phyloP scores from a whole-genome alignment of 2,113 vertebrate genomes.

The Hemibagrus wyckioides region DNA sequence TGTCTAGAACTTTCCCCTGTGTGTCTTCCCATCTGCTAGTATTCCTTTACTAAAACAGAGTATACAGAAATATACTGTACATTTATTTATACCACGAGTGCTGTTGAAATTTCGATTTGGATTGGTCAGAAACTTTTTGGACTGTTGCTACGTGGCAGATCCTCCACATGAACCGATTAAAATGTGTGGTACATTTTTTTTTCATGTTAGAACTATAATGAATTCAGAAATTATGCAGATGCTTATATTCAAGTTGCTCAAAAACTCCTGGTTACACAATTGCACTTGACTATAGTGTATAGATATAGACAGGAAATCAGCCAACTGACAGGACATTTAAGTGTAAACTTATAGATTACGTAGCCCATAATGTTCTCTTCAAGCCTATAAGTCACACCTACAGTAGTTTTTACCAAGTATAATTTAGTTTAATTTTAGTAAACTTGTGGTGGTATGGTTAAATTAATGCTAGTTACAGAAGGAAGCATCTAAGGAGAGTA shows the following conservation, averaged over 20 bases:
- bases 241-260: too few species aligned
- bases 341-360: neutral
- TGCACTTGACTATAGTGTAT: too few species aligned
- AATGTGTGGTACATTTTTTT: too few species aligned
- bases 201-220: too few species aligned
- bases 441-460: neutral
- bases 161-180: neutral
- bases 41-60: neutral
- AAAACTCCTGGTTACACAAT: too few species aligned
- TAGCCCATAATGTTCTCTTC: neutral
- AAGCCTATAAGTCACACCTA: neutral
- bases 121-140: neutral
- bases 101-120: neutral
- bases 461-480: constrained; percentile 7
- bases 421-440: neutral
- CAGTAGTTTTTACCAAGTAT: neutral
- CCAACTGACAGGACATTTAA: neutral
- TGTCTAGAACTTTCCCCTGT: neutral
- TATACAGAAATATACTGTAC: neutral
- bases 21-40: neutral
- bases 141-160: too few species aligned
- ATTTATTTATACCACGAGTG: neutral
- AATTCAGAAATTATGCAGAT: too few species aligned
- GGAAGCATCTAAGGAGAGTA: constrained; percentile 52
- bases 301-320: neutral